Evolutionary conservation across 2,888 invertebrate genomes (phyloP).

Genomic region (Plusia festucae): DNA sequence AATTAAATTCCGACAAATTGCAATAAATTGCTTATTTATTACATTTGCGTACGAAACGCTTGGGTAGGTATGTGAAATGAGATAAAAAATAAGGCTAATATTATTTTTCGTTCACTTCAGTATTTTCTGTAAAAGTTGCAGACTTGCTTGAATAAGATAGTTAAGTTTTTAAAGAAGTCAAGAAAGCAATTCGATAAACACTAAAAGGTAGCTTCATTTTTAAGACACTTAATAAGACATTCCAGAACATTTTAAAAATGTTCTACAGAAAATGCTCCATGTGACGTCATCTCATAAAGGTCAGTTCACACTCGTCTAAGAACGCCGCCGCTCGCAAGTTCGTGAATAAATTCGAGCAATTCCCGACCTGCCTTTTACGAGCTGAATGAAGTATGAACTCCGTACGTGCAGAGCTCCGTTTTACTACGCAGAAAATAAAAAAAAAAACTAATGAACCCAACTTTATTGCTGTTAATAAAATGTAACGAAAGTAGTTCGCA

Average conservation of each 20-base stretch:
- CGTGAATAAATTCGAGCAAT: constrained; percentile 80
- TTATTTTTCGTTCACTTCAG: background rate
- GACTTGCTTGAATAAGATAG: no score
- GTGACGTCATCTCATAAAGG: constrained; percentile 55
- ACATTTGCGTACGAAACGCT: constrained; percentile 39
- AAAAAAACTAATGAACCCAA: constrained; percentile 78
- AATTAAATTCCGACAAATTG: constrained; percentile 49
- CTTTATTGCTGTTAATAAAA: constrained; percentile 80
- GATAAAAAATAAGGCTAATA: background rate
- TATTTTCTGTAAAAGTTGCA: background rate
- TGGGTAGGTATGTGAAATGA: constrained; percentile 7
- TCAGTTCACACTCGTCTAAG: constrained; percentile 53
- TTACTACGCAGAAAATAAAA: constrained; percentile 79
- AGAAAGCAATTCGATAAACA: background rate
- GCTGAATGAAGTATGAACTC: constrained; percentile 77
- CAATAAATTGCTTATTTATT: constrained; percentile 56
- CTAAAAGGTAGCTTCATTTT: background rate
- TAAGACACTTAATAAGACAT: background rate
- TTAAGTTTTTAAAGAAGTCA: background rate
- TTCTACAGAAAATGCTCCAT: constrained; percentile 28
- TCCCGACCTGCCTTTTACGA: constrained; percentile 76
- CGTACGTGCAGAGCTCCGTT: constrained; percentile 74
- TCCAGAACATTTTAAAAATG: constrained; percentile 16
- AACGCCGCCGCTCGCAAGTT: constrained; percentile 53
- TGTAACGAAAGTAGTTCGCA: constrained; percentile 69